Percentiles rank a stretch among this genome's conserved stretches.
phyloP scores from a whole-genome alignment of 2,888 invertebrate genomes.

The Esperia sulphurella region DNA sequence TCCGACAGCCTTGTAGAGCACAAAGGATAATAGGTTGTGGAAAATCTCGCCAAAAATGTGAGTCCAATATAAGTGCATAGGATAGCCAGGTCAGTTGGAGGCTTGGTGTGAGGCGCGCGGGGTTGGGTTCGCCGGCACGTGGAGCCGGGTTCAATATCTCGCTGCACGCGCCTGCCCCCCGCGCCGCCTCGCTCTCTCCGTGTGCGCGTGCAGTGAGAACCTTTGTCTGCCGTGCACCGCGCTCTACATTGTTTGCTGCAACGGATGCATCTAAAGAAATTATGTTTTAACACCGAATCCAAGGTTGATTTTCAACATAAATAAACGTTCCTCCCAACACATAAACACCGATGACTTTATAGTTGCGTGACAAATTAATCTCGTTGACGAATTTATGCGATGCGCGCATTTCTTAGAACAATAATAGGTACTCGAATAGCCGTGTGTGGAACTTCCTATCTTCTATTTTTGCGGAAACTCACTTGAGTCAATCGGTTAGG shows the following conservation, averaged over 20 bases:
- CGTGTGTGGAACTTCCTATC: too few relatives aligned
- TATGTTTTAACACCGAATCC: too few relatives aligned
- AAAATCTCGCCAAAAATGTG: background rate
- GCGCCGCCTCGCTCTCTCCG: background rate
- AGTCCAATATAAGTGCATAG: background rate
- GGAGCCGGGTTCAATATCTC: constrained; percentile 58
- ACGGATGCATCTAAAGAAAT: background rate
- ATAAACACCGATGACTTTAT: background rate
- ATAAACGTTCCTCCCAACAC: background rate
- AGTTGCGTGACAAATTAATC: constrained; percentile 7
- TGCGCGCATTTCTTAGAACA: too few relatives aligned
- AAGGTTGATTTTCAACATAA: background rate
- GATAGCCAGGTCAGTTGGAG: background rate
- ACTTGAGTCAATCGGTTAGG: too few relatives aligned
- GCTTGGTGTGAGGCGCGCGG: background rate
- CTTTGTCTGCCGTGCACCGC: background rate
- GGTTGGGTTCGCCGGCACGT: constrained; percentile 31
- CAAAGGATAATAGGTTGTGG: background rate
- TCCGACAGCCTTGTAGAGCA: too few relatives aligned
- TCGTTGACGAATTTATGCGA: constrained; percentile 34
- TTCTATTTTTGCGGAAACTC: too few relatives aligned
- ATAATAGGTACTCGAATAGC: too few relatives aligned
- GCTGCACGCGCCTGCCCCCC: constrained; percentile 31
- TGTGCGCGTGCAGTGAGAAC: background rate
- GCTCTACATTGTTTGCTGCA: background rate